Percentiles rank a stretch among this genome's conserved stretches.
Evolutionary conservation across 2,888 invertebrate genomes (phyloP).

Genomic region (Callinectes sapidus): DNA sequence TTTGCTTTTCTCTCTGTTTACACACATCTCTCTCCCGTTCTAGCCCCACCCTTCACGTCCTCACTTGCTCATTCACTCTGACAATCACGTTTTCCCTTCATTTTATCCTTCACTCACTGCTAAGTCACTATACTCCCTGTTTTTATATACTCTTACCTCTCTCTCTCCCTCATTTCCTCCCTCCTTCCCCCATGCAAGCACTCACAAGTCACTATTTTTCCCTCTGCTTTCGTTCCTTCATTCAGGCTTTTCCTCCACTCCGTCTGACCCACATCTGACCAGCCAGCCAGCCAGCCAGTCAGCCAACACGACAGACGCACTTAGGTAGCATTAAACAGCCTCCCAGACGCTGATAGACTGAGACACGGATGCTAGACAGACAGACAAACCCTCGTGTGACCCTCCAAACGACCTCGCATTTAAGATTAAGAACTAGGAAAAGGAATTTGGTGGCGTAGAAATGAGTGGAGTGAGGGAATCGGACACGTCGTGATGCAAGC

Average conservation of each 20-base stretch:
- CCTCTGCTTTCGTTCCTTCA: neutral
- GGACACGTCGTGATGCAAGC: neutral
- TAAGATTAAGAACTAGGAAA: neutral
- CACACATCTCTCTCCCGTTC: no score
- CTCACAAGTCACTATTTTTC: neutral
- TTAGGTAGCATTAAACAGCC: neutral
- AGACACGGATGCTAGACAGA: neutral
- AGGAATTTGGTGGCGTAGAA: neutral
- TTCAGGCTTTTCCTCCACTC: neutral
- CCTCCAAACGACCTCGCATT: neutral
- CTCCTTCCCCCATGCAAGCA: no score
- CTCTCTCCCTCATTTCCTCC: neutral
- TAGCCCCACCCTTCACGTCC: no score
- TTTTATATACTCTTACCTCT: neutral
- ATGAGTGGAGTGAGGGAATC: no score
- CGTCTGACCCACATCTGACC: conserved; percentile 11
- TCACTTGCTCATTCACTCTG: no score
- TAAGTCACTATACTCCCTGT: neutral
- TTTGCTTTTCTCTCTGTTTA: no score
- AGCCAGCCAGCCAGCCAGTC: neutral
- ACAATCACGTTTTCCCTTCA: neutral
- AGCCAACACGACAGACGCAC: conserved; percentile 21
- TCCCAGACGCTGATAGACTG: conserved; percentile 18
- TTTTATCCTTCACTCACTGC: neutral
- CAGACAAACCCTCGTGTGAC: neutral